These are phyloP conservation scores for Taxidea taxus DNA, from an alignment of 2,113 vertebrate genomes.

Conservation along the genomic window DNA sequence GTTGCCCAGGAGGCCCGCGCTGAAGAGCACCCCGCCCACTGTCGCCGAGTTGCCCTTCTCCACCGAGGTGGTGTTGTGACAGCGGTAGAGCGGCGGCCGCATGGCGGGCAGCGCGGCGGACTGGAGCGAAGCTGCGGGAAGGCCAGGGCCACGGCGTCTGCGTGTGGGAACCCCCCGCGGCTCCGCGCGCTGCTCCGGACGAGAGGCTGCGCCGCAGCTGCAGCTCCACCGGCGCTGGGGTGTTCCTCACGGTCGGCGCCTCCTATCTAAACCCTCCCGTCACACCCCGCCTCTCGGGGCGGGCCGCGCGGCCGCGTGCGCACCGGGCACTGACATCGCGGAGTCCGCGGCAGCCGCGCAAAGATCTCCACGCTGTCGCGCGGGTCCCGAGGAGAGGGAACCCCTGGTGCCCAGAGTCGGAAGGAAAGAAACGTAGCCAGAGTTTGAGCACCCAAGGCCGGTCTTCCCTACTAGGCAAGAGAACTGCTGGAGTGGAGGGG, in stretches of 20 bases:
- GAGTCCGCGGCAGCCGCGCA: rapidly evolving
- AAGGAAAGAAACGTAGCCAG: neutral
- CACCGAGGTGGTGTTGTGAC: constrained; percentile 73
- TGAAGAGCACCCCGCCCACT: constrained; percentile 87
- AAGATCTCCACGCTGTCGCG: neutral
- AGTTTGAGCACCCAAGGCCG: rapidly evolving
- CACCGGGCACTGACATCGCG: rapidly evolving
- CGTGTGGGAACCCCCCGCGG: neutral
- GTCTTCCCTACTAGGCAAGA: neutral
- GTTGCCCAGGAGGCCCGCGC: constrained; percentile 85
- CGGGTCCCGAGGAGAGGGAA: rapidly evolving
- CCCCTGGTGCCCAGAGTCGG: neutral
- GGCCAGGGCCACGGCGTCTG: neutral
- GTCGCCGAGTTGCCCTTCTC: constrained; percentile 70
- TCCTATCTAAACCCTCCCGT: neutral
- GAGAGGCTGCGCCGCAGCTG: neutral
- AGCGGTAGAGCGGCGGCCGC: constrained; percentile 68
- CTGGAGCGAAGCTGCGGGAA: neutral
- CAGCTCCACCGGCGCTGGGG: rapidly evolving
- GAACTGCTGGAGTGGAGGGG: neutral
- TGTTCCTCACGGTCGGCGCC: neutral
- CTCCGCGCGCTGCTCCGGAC: neutral
- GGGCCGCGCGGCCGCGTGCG: neutral
- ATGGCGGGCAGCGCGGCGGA: neutral
- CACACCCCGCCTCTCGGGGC: constrained; percentile 22